Conservation (phyloP, 2,888 invertebrate species). For the Monopis laevigella region DNA sequence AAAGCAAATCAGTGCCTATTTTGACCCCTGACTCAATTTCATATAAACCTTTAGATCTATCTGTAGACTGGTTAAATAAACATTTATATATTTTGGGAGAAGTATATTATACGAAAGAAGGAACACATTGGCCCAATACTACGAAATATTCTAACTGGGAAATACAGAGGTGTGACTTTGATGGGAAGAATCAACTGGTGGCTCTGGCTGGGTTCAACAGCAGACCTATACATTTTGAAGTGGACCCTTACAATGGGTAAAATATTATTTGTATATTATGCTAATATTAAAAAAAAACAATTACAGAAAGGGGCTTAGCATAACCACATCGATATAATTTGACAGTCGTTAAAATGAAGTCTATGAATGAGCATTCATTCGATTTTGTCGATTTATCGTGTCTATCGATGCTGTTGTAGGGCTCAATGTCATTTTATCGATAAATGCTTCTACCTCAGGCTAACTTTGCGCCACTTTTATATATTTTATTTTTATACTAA, state of each 20-base stretch:
- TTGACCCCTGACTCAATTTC: slow-evolving; percentile 66
- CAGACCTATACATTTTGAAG: slow-evolving; percentile 82
- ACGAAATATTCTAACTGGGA: slow-evolving; percentile 67
- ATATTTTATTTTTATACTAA: too few relatives aligned
- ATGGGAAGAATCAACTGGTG: slow-evolving; percentile 75
- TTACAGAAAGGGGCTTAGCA: too few relatives aligned
- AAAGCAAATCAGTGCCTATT: slow-evolving; percentile 52
- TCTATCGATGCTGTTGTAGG: too few relatives aligned
- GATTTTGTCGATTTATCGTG: too few relatives aligned
- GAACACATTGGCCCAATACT: slow-evolving; percentile 29
- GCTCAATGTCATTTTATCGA: too few relatives aligned
- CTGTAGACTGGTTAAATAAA: slow-evolving; percentile 90
- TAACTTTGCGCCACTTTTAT: too few relatives aligned
- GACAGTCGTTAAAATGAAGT: too few relatives aligned
- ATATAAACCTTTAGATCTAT: slow-evolving; percentile 75
- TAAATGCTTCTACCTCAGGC: too few relatives aligned
- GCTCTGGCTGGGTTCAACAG: slow-evolving; percentile 75
- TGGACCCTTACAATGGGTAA: slow-evolving; percentile 94
- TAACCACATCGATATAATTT: too few relatives aligned
- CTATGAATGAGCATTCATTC: too few relatives aligned
- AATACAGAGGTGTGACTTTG: slow-evolving; percentile 79
- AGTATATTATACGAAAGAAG: slow-evolving; percentile 58
- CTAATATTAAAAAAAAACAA: too few relatives aligned
- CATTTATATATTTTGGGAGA: slow-evolving; percentile 85
- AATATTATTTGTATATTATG: too few relatives aligned